Percentiles rank a stretch among this genome's conserved stretches.
phyloP scores from a whole-genome alignment of 2,113 vertebrate species.

The Nothoprocta pentlandii region DNA sequence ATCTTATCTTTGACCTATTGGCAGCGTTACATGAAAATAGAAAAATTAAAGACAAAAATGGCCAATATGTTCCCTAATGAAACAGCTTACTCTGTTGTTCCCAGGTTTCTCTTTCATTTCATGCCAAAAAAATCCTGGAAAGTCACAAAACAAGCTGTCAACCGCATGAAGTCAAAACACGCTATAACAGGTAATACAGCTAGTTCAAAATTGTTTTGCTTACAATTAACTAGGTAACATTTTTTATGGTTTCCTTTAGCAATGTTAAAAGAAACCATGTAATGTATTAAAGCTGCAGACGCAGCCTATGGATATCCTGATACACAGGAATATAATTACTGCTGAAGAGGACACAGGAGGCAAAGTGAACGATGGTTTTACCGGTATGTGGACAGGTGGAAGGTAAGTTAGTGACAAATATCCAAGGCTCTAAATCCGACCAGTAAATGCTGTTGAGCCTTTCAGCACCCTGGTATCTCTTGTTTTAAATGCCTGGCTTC shows the following conservation, averaged over 20 bases:
- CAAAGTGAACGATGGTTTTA: background rate
- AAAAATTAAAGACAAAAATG: background rate
- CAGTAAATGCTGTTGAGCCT: background rate
- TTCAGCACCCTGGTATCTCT: background rate
- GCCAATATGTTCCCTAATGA: background rate
- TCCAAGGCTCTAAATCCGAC: background rate
- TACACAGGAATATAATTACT: background rate
- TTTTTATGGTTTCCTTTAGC: background rate
- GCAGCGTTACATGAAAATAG: background rate
- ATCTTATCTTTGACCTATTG: background rate
- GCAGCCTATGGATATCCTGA: background rate
- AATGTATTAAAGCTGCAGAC: background rate
- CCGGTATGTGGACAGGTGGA: background rate
- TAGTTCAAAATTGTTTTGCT: background rate
- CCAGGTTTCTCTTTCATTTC: constrained; percentile 7
- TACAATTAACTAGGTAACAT: background rate
- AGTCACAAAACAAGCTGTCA: background rate
- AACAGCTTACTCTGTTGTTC: background rate
- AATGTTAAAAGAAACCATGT: background rate
- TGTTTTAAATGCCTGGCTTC: background rate
- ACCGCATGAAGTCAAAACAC: background rate
- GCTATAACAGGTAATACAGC: background rate
- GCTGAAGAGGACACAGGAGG: background rate
- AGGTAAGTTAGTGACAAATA: background rate
- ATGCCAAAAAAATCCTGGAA: background rate